Percentiles rank a stretch among this genome's conserved stretches.
phyloP scores from a whole-genome alignment of 2,888 invertebrate species.

The Xestia ashworthii region DNA sequence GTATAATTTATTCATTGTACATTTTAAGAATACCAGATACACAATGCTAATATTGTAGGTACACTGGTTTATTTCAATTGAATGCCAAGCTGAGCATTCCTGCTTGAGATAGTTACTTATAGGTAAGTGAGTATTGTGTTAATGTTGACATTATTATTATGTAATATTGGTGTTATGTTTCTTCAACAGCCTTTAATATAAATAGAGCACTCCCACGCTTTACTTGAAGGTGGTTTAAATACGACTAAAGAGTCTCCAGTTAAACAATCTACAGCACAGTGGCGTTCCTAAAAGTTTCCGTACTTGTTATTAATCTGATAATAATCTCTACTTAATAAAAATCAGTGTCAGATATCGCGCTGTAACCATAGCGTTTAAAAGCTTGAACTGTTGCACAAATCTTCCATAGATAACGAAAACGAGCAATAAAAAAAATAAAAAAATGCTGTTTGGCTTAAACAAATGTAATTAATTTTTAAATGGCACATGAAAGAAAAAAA shows the following conservation, averaged over 20 bases:
- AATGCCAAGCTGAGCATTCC: slow-evolving; percentile 47
- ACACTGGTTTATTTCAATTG: slow-evolving; percentile 59
- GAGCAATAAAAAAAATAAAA: no score
- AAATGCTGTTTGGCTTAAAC: no score
- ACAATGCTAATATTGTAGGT: slow-evolving; percentile 50
- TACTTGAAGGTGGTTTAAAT: slow-evolving; percentile 22
- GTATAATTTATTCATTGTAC: slow-evolving; percentile 41
- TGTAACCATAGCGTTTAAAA: not conserved
- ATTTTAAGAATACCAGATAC: slow-evolving; percentile 61
- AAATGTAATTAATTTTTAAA: no score
- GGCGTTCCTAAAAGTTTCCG: not conserved
- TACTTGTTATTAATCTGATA: not conserved
- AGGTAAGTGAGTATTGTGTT: slow-evolving; percentile 22
- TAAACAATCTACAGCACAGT: not conserved
- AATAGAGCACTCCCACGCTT: slow-evolving; percentile 25
- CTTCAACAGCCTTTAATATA: slow-evolving; percentile 30
- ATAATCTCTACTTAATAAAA: no score
- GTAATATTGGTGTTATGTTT: slow-evolving; percentile 41
- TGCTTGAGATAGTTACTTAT: slow-evolving; percentile 12
- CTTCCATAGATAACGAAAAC: not conserved
- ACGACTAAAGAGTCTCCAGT: not conserved
- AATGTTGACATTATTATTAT: slow-evolving; percentile 41
- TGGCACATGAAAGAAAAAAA: no score
- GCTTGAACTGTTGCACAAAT: no score
- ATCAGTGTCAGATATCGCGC: not conserved